phyloP scores from a whole-genome alignment of 2,888 invertebrate species.

The Cerastis rubricosa region DNA sequence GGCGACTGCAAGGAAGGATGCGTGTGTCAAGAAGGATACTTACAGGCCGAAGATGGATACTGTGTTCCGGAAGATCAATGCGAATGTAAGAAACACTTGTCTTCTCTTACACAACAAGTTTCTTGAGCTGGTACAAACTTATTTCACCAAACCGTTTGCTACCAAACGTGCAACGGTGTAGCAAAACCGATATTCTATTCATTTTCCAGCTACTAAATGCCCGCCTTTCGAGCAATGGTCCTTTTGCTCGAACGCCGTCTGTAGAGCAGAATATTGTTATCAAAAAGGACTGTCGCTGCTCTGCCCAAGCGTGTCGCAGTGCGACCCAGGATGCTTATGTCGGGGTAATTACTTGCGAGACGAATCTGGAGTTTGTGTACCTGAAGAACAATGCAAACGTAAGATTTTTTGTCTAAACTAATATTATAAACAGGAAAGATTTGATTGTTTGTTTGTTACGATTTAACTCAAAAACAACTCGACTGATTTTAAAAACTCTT shows the following conservation, averaged over 20 bases:
- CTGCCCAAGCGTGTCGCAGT: slow-evolving; percentile 4
- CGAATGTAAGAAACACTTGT: neutral
- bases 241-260: slow-evolving; percentile 11
- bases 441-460: too few relatives aligned
- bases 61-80: slow-evolving; percentile 15
- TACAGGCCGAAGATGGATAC: neutral
- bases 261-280: slow-evolving; percentile 4
- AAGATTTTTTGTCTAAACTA: too few relatives aligned
- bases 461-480: too few relatives aligned
- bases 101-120: neutral
- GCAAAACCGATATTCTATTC: neutral
- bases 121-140: neutral
- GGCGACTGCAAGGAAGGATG: slow-evolving; percentile 2
- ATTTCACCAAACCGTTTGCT: neutral
- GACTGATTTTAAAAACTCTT: too few relatives aligned
- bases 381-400: slow-evolving; percentile 3
- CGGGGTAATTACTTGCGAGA: neutral
- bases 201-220: slow-evolving; percentile 23
- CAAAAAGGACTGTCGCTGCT: neutral
- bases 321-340: slow-evolving; percentile 16
- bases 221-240: slow-evolving; percentile 6
- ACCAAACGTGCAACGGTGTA: neutral
- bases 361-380: slow-evolving; percentile 1
- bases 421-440: too few relatives aligned
- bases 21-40: slow-evolving; percentile 17